A percentile compares a stretch with the other conserved stretches of the same genome.
These are phyloP conservation scores for Zapus hudsonius DNA, from an alignment of 2,113 vertebrate species.

Conservation along the genomic window DNA sequence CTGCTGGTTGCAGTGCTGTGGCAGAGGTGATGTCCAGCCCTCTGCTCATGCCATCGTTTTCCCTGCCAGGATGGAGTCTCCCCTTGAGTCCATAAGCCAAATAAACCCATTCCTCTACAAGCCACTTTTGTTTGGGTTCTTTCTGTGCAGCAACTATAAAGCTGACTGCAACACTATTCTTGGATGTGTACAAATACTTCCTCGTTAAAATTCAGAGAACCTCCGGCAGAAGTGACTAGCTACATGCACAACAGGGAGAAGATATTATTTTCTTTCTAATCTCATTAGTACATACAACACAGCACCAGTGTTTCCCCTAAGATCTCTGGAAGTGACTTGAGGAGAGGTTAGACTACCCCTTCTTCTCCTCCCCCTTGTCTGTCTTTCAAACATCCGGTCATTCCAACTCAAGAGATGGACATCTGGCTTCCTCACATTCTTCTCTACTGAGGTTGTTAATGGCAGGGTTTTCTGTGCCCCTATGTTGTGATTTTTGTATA, in stretches of 20 bases:
- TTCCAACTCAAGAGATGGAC: not conserved
- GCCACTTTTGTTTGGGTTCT: no score
- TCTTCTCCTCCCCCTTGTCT: not conserved
- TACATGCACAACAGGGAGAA: not conserved
- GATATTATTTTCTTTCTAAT: not conserved
- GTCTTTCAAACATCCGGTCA: not conserved
- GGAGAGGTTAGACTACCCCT: not conserved
- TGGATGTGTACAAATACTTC: slow-evolving; percentile 46
- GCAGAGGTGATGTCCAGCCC: no score
- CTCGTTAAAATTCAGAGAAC: slow-evolving; percentile 40
- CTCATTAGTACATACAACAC: not conserved
- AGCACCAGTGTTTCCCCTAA: slow-evolving; percentile 42
- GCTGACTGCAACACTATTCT: no score
- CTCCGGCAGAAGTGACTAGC: slow-evolving; percentile 31
- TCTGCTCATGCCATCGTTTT: no score
- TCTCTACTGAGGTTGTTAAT: not conserved
- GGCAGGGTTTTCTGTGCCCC: not conserved
- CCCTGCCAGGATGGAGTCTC: no score
- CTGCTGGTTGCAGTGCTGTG: no score
- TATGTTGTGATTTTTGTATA: not conserved
- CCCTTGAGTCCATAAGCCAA: no score
- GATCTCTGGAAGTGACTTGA: not conserved
- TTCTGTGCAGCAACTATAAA: no score
- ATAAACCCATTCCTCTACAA: no score
- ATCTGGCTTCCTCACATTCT: not conserved